Base-by-base conservation (phyloP, 2,888 invertebrate genomes). In the Thereva nobilitata region DNA sequence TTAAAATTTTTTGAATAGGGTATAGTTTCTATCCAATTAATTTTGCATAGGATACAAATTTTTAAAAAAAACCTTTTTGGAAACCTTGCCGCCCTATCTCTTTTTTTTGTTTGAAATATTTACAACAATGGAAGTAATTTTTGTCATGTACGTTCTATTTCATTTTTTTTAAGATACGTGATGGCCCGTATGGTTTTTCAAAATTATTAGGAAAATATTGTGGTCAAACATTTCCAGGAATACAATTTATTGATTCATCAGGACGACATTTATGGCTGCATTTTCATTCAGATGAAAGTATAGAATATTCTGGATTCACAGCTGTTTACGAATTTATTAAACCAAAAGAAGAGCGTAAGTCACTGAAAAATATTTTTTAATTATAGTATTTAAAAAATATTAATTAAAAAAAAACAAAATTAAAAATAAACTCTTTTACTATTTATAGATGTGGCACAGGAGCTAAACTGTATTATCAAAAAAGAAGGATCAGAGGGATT, bases 241-340 rank as follows among this genome's bases (percentile, higher is more conserved):
- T 87, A 78, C 23, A 23, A 23, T 23, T 23, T 8, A 86, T 93
- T 73, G 86, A 86, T 65, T 91, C 92, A 12, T 85, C 86, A 68
- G 88, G 89, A 71, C 83, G 90, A 54, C 87, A 87, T 79, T 84
- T 93, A 67, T 93, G 92, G 92, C 82, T 92, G 66, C 84, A 87
- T 70, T 93, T 93, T 81, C 85, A 85, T 72, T 90, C 92, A 6
- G 93, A 93, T 76, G 90, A 90, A 73, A 89, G 87, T 74, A 90
- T 93, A 73, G 89, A 92, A 79, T 89, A 89, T 75, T 82, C 82
- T 40, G 93, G 93, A 1, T 93, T 93, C 80, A 85, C 86, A 73
- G 92, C 91, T 0, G 87, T 91, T 34, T 93, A 89, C 80, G 86
- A 85, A 71, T 89, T 85, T 77, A 80, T 88, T 67, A 85, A 85